Conservation (phyloP, 2,888 invertebrate genomes). For the Tetramorium bicarinatum region DNA sequence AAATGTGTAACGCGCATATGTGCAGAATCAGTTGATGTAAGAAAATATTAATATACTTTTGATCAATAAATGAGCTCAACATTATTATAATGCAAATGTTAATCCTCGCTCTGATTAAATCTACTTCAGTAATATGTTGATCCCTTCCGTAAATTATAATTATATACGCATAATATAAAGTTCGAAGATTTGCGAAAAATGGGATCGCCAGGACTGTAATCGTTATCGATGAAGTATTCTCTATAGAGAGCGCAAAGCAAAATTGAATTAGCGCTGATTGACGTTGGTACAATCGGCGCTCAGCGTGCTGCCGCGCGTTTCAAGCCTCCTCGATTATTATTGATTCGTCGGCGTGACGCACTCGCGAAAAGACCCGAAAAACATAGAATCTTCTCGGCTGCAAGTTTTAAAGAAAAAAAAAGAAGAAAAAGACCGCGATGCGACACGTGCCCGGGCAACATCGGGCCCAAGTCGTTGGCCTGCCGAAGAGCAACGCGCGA, state of each 20-base stretch:
- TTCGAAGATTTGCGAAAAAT: constrained; percentile 13
- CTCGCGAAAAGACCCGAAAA: background rate
- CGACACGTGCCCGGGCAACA: constrained; percentile 69
- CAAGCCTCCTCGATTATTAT: constrained; percentile 5
- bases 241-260: background rate
- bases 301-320: background rate
- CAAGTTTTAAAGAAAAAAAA: background rate
- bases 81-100: background rate
- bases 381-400: background rate
- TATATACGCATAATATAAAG: background rate
- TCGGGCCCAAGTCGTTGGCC: constrained; percentile 71
- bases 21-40: background rate
- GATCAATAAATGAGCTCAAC: background rate
- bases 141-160: background rate
- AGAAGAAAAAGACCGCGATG: constrained; percentile 16
- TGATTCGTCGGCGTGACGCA: background rate
- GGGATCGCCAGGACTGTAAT: background rate
- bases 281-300: constrained; percentile 12
- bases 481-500: constrained; percentile 66
- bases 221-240: constrained; percentile 1
- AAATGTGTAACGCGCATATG: background rate
- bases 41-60: background rate
- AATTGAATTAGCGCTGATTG: constrained; percentile 35
- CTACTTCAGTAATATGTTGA: background rate
- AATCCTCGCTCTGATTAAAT: constrained; percentile 5